Percentiles rank a stretch among this genome's conserved stretches.
Evolutionary conservation across 2,888 invertebrate genomes (phyloP).

Genomic region (Synergus umbraculus): DNA sequence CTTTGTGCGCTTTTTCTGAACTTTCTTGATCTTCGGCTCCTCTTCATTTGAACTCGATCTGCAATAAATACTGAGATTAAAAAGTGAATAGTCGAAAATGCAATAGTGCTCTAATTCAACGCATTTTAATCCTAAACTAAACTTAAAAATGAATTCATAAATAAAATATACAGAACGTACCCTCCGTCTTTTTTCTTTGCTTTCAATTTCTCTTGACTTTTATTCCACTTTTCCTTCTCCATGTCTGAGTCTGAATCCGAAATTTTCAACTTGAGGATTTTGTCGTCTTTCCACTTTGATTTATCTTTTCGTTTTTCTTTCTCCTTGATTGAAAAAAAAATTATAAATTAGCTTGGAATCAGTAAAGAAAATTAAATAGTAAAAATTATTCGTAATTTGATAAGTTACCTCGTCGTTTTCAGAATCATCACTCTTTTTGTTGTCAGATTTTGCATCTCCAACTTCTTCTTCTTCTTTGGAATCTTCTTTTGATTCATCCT

Average conservation of each 20-base stretch:
- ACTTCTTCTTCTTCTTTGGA: conserved; percentile 38
- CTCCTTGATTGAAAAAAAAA: conserved; percentile 34
- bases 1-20: conserved; percentile 54
- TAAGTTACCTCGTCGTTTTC: conserved; percentile 19
- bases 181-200: conserved; percentile 53
- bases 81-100: background rate
- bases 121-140: background rate
- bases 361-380: conserved; percentile 2
- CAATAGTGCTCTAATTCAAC: background rate
- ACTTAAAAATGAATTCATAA: background rate
- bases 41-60: conserved; percentile 53
- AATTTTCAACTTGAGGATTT: conserved; percentile 64
- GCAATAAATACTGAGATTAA: background rate
- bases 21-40: conserved; percentile 31
- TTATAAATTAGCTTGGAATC: background rate
- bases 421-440: conserved; percentile 30
- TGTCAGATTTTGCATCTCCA: background rate
- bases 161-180: conserved; percentile 42
- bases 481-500: conserved; percentile 23
- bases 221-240: conserved; percentile 62
- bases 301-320: conserved; percentile 49
- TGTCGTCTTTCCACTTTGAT: conserved; percentile 64
- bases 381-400: conserved; percentile 8
- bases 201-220: conserved; percentile 53
- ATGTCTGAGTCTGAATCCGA: conserved; percentile 69